Evolutionary conservation across 2,113 vertebrate species (phyloP).

Genomic region (Ailuropoda melanoleuca): DNA sequence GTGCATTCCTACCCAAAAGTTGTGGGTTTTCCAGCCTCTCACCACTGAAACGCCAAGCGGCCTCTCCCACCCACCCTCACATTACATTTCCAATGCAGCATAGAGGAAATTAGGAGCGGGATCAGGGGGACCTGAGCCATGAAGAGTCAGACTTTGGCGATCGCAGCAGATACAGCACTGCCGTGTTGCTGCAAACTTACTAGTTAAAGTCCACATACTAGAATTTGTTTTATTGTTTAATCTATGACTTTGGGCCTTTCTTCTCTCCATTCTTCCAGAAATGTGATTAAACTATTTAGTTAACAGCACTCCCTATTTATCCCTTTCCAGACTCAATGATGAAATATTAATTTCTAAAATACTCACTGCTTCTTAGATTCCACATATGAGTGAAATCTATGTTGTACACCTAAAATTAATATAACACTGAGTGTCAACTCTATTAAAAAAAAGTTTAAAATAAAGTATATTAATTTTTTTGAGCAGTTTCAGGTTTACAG

Average conservation of each 20-base stretch:
- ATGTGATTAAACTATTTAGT: accelerated
- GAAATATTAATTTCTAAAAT: neutral
- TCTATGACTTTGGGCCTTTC: accelerated
- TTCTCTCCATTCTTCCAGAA: neutral
- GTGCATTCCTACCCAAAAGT: neutral
- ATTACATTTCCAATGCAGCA: neutral
- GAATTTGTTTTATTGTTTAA: accelerated
- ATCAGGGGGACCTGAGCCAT: accelerated
- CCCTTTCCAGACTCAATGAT: too few relatives aligned
- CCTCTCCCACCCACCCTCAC: accelerated
- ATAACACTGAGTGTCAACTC: neutral
- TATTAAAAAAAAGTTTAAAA: neutral
- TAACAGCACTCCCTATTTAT: accelerated
- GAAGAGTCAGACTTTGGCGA: accelerated
- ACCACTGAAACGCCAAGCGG: accelerated
- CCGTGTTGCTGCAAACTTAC: accelerated
- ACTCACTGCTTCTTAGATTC: neutral
- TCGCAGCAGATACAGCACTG: neutral
- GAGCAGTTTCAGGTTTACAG: neutral
- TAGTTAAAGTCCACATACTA: accelerated
- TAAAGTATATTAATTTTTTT: neutral
- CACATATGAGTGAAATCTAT: neutral
- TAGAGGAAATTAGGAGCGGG: neutral
- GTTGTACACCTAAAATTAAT: neutral
- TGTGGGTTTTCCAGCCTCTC: neutral